These are phyloP conservation scores for Notothenia rossii DNA, from an alignment of 2,113 vertebrate species.

Conservation along the genomic window DNA sequence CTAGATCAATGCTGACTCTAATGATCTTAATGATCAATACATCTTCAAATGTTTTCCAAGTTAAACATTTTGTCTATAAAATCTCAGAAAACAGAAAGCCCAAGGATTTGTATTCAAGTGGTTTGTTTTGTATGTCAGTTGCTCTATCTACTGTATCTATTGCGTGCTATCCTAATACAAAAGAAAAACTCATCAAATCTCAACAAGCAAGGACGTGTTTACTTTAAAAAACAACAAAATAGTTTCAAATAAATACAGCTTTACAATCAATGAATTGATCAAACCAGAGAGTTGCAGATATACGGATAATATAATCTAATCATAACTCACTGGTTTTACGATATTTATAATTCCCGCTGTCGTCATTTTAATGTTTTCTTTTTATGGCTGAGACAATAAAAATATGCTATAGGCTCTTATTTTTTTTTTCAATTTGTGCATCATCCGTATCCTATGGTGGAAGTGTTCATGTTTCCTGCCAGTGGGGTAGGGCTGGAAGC, in stretches of 20 bases:
- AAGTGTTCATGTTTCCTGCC: slow-evolving; percentile 81
- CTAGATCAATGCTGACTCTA: too few species aligned
- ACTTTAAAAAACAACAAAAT: background rate
- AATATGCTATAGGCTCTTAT: slow-evolving; percentile 39
- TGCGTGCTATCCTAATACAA: too few species aligned
- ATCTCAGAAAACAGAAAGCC: background rate
- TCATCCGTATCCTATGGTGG: slow-evolving; percentile 71
- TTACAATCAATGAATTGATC: background rate
- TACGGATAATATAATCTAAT: background rate
- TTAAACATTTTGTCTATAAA: background rate
- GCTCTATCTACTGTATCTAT: too few species aligned
- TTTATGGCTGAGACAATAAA: slow-evolving; percentile 22
- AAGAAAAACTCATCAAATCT: too few species aligned
- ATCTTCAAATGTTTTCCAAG: too few species aligned
- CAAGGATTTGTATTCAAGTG: background rate
- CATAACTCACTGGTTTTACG: background rate
- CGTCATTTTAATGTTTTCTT: slow-evolving; percentile 2
- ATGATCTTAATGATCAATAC: too few species aligned
- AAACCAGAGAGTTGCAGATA: background rate
- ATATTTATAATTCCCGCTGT: background rate
- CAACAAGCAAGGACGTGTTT: background rate
- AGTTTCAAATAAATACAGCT: background rate
- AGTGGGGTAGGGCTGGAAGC: slow-evolving; percentile 83
- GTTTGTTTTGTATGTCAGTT: too few species aligned
- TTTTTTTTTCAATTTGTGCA: slow-evolving; percentile 59